Evolutionary conservation across 2,888 invertebrate genomes (phyloP), one percentile per base, ranked within the genome.

Genomic region (Uropetala carovei): DNA sequence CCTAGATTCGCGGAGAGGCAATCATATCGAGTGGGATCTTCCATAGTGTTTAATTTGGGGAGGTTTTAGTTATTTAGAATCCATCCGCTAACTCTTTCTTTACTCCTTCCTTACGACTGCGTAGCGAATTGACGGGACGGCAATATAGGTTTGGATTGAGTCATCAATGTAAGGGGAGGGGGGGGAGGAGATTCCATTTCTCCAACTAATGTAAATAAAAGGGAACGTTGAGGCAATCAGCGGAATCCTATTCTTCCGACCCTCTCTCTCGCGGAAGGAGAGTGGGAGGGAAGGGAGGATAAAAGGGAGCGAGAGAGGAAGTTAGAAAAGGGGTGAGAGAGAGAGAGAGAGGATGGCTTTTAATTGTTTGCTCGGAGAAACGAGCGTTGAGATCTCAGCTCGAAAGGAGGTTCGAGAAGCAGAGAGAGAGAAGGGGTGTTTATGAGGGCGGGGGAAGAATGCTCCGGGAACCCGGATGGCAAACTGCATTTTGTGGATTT

Each of bases 121-220:
- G 75, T 75, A 75, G 11, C 75, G 22, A 27, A 75, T 13, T 7
- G 22, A n/a, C 64, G 64, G 64, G 64, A n/a, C 64, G 11, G 64
- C 68, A 68, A 9, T 22, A n/a, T 22, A 13, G 75, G 75, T 27
- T 75, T 75, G 75, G 75, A 75, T 75, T 75, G 75, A 75, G 75
- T 27, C 75, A 27, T 75, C 27, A 13, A 27, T 75, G 75, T 75
- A 27, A 2, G 27, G n/a, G n/a, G n/a, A n/a, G n/a, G n/a, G n/a
- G n/a, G n/a, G n/a, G n/a, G n/a, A n/a, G n/a, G n/a, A n/a, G 75
- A 75, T 75, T 75, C 75, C 75, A 75, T 75, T 27, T 75, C 89
- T 64, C 43, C 64, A 89, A 89, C 89, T 89, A 64, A 64, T 89
- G 89, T 27, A 89, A 89, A 89, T 89, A 89, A 89, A 89, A 89